A percentile compares a stretch with the other conserved stretches of the same genome.
Conservation (phyloP, 2,888 invertebrate genomes). For the Clitarchus hookeri region DNA sequence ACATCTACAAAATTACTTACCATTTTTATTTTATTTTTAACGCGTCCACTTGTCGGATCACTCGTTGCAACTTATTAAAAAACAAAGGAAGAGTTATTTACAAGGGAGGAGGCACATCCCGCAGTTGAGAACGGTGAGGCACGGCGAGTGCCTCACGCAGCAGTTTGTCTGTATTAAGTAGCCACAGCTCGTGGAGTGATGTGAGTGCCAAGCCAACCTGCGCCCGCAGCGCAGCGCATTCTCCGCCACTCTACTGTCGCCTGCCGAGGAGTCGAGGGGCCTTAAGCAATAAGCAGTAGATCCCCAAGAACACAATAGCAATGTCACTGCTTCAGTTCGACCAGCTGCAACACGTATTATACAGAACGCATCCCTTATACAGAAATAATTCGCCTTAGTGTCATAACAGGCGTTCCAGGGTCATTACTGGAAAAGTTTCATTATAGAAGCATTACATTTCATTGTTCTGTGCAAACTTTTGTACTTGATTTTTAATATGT, state of each 20-base stretch:
- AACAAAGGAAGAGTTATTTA: neutral
- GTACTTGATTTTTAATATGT: too few relatives aligned
- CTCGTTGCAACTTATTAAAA: neutral
- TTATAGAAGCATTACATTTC: too few relatives aligned
- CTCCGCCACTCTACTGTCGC: neutral
- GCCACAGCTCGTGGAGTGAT: neutral
- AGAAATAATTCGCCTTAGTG: too few relatives aligned
- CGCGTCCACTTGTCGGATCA: neutral
- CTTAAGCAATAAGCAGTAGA: too few relatives aligned
- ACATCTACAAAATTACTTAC: constrained; percentile 23
- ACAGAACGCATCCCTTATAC: too few relatives aligned
- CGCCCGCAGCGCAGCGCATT: constrained; percentile 11
- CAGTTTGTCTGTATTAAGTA: neutral
- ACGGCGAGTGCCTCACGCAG: neutral
- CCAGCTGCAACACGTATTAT: too few relatives aligned
- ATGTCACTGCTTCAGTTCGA: too few relatives aligned
- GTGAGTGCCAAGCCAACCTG: neutral
- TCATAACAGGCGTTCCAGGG: too few relatives aligned
- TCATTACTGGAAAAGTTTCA: too few relatives aligned
- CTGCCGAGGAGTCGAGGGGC: neutral
- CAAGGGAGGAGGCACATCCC: constrained; percentile 18
- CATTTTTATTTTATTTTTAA: constrained; percentile 4
- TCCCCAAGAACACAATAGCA: too few relatives aligned
- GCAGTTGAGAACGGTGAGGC: neutral
- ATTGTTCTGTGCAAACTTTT: too few relatives aligned